These are phyloP conservation scores for Cybosia mesomella DNA, from an alignment of 2,888 invertebrate species.

Conservation along the genomic window DNA sequence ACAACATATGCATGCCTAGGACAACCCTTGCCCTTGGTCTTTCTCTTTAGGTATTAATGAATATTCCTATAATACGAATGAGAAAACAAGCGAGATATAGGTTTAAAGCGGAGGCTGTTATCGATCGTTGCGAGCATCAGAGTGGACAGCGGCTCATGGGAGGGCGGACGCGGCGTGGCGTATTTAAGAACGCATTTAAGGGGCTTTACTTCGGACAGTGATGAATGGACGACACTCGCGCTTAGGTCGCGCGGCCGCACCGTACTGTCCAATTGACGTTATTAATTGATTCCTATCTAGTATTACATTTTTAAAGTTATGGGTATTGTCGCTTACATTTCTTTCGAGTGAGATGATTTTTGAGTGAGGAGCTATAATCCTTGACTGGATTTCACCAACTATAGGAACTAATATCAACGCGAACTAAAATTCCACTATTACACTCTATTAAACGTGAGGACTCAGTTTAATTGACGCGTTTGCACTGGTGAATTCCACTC, in stretches of 20 bases:
- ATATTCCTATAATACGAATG: constrained; percentile 25
- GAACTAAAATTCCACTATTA: no score
- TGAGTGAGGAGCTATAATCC: neutral
- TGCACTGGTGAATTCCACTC: no score
- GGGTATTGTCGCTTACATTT: constrained; percentile 34
- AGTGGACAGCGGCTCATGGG: constrained; percentile 65
- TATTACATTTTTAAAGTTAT: constrained; percentile 49
- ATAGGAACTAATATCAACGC: neutral
- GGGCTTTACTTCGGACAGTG: constrained; percentile 80
- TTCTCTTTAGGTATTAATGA: no score
- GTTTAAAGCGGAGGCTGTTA: constrained; percentile 59
- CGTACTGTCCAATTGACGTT: constrained; percentile 64
- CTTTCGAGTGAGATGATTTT: constrained; percentile 12
- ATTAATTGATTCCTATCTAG: constrained; percentile 66
- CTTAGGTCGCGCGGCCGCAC: constrained; percentile 60
- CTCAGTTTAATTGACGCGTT: no score
- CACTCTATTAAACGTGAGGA: no score
- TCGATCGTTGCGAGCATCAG: constrained; percentile 63
- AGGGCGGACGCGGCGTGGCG: constrained; percentile 52
- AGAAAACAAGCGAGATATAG: constrained; percentile 43
- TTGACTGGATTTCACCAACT: neutral
- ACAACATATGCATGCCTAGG: no score
- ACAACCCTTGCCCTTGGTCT: no score
- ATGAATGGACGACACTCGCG: constrained; percentile 74
- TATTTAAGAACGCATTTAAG: constrained; percentile 80